phyloP scores from a whole-genome alignment of 2,797 vertebrate genomes.

The Eulemur mongoz region DNA sequence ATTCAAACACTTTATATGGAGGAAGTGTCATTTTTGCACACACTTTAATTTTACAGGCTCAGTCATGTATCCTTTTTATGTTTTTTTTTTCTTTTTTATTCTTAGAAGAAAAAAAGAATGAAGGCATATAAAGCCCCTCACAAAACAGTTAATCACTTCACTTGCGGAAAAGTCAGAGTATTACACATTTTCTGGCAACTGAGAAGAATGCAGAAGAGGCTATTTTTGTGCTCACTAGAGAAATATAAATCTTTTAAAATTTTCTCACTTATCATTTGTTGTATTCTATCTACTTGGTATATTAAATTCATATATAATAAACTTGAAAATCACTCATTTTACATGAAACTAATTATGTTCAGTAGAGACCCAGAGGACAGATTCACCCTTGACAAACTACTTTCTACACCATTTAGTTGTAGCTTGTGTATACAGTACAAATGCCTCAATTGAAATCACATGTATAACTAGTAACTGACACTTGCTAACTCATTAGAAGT shows the following conservation, averaged over 20 bases:
- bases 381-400: slow-evolving; percentile 65
- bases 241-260: slow-evolving; percentile 69
- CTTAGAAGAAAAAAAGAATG: neutral
- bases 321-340: slow-evolving; percentile 69
- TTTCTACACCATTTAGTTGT: slow-evolving; percentile 61
- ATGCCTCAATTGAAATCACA: neutral
- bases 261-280: slow-evolving; percentile 69
- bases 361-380: slow-evolving; percentile 61
- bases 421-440: neutral
- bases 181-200: neutral
- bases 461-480: neutral
- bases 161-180: slow-evolving; percentile 50
- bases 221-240: slow-evolving; percentile 57
- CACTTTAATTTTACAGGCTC: neutral
- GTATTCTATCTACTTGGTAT: slow-evolving; percentile 67
- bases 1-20: neutral
- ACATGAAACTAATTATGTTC: slow-evolving; percentile 75
- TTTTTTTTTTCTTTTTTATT: neutral
- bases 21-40: rapidly evolving
- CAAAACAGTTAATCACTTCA: slow-evolving; percentile 40
- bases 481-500: neutral
- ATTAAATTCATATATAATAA: slow-evolving; percentile 82
- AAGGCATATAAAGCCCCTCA: neutral
- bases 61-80: neutral
- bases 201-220: slow-evolving; percentile 37